These are phyloP conservation scores for Oithona nana DNA, from an alignment of 2,888 invertebrate species.

Conservation along the genomic window DNA sequence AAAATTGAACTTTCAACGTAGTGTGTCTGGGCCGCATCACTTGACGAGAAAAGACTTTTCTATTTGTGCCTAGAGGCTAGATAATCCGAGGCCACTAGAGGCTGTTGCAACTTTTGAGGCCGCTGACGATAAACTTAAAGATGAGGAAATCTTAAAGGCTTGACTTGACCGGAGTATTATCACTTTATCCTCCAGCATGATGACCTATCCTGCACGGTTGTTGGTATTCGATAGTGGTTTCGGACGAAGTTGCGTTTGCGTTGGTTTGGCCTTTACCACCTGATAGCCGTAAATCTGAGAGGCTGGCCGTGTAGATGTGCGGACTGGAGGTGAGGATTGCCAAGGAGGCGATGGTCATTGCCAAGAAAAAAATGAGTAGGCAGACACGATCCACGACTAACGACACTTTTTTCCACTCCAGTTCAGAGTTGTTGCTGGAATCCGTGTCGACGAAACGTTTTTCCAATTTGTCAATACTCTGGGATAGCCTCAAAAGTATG, in stretches of 20 bases:
- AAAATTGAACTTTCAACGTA: too few species aligned
- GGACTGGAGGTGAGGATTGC: constrained; percentile 51
- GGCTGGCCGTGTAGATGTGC: constrained; percentile 24
- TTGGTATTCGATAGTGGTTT: neutral
- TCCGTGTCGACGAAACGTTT: neutral
- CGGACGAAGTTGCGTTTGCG: neutral
- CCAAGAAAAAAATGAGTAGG: constrained; percentile 51
- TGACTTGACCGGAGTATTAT: too few species aligned
- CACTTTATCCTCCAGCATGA: too few species aligned
- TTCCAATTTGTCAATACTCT: neutral
- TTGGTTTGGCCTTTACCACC: too few species aligned
- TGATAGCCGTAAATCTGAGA: neutral
- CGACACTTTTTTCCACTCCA: constrained; percentile 33
- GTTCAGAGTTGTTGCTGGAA: neutral
- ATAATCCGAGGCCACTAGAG: too few species aligned
- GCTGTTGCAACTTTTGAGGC: too few species aligned
- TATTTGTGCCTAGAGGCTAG: too few species aligned
- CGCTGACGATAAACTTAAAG: too few species aligned
- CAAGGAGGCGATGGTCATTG: constrained; percentile 55
- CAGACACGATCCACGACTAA: constrained; percentile 55
- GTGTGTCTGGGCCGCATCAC: too few species aligned
- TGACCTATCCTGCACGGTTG: neutral
- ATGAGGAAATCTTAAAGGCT: too few species aligned
- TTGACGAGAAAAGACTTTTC: too few species aligned
- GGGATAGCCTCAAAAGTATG: neutral